Base-by-base conservation (phyloP, 2,888 invertebrate species). In the Megalurothrips usitatus region DNA sequence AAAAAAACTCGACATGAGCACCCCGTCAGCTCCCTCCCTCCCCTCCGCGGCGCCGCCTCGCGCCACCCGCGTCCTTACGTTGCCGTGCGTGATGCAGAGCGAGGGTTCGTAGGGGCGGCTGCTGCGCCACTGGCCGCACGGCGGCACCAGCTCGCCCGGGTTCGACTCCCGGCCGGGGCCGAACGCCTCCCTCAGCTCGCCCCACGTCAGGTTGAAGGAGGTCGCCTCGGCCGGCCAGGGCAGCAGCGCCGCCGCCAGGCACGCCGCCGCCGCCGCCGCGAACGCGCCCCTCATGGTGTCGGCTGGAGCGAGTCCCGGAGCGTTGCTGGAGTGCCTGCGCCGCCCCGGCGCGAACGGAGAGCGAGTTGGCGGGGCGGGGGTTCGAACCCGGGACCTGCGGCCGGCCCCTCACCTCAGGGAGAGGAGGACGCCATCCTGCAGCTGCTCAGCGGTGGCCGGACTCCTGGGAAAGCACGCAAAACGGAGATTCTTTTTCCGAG, bases 171-270 rank as follows among this genome's bases (percentile, higher is more conserved):
- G 23, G 63, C 63, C n/a, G 63, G 63, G 63, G 23, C 9, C 68
- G n/a, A 23, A n/a, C 68, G 68, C 68, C 68, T 68, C 68, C 68
- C 68, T n/a, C 23, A 68, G 68, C 68, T 68, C 68, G 68, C 68
- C 68, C 68, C 68, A 68, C 23, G 68, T 68, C 68, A 68, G 68
- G 68, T 68, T 68, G 68, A 23, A 68, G 23, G 68, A 1, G 23
- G 68, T 23, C 68, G n/a, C 9, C 68, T 19, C n/a, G n/a, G n/a
- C n/a, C 68, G 23, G 23, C 23, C 0, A 8, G 0, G 23, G 4
- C 68, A 23, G 23, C 68, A 68, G 68, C 68, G 23, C 4, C 23
- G 68, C 8, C 68, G 11, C 23, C 23, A 68, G 63, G n/a, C n/a
- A n/a, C n/a, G n/a, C n/a, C n/a, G n/a, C n/a, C 52, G 14, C 19